phyloP scores from a whole-genome alignment of 2,888 invertebrate species.

The Byasa hedistus region DNA sequence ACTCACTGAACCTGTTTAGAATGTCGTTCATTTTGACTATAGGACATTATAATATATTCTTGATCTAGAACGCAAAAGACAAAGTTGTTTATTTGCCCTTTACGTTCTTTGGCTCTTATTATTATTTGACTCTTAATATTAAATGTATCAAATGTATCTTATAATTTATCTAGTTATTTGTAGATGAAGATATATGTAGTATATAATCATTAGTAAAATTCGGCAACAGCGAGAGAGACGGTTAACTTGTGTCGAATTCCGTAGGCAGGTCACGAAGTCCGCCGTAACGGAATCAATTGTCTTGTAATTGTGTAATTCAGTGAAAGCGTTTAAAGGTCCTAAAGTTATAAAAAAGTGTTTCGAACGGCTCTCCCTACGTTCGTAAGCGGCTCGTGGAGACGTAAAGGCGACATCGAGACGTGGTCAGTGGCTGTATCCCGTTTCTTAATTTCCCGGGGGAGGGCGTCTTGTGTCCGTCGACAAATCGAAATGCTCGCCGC shows the following conservation, averaged over 20 bases:
- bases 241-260: constrained; percentile 13
- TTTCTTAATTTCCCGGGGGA: constrained; percentile 75
- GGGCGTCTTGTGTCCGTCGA: constrained; percentile 55
- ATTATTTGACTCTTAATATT: too few species aligned
- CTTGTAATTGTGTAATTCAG: constrained; percentile 29
- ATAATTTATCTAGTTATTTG: not conserved
- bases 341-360: constrained; percentile 30
- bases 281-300: constrained; percentile 29
- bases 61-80: constrained; percentile 2
- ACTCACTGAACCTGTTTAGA: constrained; percentile 8
- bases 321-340: constrained; percentile 30
- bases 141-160: too few species aligned
- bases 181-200: too few species aligned
- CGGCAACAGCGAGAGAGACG: not conserved
- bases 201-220: not conserved
- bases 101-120: constrained; percentile 1
- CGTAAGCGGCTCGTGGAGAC: constrained; percentile 29
- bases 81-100: constrained; percentile 11
- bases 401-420: constrained; percentile 42
- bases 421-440: constrained; percentile 66
- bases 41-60: constrained; percentile 3
- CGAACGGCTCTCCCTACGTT: constrained; percentile 25
- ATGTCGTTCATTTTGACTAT: constrained; percentile 9
- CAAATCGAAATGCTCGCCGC: constrained; percentile 66
- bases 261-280: constrained; percentile 19